Evolutionary conservation across 2,888 invertebrate species (phyloP), one percentile per base, ranked within the genome.

Genomic region (Pyralis farinalis): DNA sequence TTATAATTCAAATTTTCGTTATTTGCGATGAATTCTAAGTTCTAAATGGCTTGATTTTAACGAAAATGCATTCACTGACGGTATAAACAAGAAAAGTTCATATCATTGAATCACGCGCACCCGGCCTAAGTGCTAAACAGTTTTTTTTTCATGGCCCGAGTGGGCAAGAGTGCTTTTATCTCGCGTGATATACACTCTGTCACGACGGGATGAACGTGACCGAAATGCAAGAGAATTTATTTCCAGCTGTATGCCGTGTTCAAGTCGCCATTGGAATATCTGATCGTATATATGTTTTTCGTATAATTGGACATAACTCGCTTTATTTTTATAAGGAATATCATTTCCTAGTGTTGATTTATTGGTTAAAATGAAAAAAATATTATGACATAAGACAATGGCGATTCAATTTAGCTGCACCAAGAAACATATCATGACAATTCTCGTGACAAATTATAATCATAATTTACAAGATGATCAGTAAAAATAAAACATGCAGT

Each of bases 171-270:
- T 71, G 72, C 73, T 75, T 83, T 87, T 87, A 87, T 88, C 87
- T 85, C 72, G 57, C 72, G 71, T 83, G 83, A 86, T 78, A 73
- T 81, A 83, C 66, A 68, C 70, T 62, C 70, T 80, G 85, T 87
- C 87, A 85, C 86, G 87, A 83, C 71, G 61, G 60, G 58, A 59
- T 59, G 63, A 63, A 87, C 87, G 87, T 88, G 87, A 87, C 85
- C 71, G 65, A 78, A 83, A 85, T 85, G 71, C 71, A 66, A 66
- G 68, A 60, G 66, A 73, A 75, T 81, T 81, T 78, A 74, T 80
- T 73, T 63, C 58, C 30, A 37, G 11, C n/a, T 20, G 1, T 37
- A 9, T 30, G 16, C 37, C 37, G n/a, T 37, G 37, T 30, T 37
- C 29, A 20, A 36, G 10, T 36, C 30, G 22, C 20, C 11, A 21